These are phyloP conservation scores for Cloeon dipterum DNA, from an alignment of 2,888 invertebrate species.

Conservation along the genomic window DNA sequence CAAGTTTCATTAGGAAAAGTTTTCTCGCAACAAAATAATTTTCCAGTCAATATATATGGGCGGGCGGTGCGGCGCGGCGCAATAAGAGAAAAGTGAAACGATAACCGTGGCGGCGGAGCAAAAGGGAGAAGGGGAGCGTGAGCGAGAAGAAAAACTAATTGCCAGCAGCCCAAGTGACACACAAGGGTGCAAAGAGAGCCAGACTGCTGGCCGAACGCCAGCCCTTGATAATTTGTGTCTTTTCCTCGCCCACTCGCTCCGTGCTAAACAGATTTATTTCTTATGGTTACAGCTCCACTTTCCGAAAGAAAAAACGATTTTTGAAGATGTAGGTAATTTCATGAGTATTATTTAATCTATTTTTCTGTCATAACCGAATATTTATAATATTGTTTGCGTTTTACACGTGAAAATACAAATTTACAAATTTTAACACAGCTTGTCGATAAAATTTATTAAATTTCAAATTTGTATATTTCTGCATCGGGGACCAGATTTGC, in stretches of 20 bases:
- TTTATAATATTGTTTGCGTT: too few relatives aligned
- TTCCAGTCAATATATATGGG: neutral
- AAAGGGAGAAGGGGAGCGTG: neutral
- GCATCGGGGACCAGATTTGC: too few relatives aligned
- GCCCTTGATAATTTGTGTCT: slow-evolving; percentile 1
- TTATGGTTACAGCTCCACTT: neutral
- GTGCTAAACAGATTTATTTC: neutral
- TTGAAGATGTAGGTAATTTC: too few relatives aligned
- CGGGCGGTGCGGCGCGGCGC: too few relatives aligned
- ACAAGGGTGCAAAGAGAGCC: neutral
- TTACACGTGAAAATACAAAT: too few relatives aligned
- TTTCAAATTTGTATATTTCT: too few relatives aligned
- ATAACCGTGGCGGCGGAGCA: neutral
- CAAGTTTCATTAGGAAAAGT: too few relatives aligned
- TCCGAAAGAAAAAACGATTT: neutral
- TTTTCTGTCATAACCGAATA: too few relatives aligned
- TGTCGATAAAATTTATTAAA: too few relatives aligned
- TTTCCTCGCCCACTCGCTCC: neutral
- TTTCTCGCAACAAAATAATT: neutral
- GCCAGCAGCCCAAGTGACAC: neutral
- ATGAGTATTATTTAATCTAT: too few relatives aligned
- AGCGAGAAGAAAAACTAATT: neutral
- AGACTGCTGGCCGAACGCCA: slow-evolving; percentile 1
- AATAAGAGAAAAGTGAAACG: neutral
- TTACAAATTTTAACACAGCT: too few relatives aligned